These are phyloP conservation scores for Ramphastos sulfuratus DNA, from an alignment of 2,113 vertebrate genomes.

Conservation along the genomic window DNA sequence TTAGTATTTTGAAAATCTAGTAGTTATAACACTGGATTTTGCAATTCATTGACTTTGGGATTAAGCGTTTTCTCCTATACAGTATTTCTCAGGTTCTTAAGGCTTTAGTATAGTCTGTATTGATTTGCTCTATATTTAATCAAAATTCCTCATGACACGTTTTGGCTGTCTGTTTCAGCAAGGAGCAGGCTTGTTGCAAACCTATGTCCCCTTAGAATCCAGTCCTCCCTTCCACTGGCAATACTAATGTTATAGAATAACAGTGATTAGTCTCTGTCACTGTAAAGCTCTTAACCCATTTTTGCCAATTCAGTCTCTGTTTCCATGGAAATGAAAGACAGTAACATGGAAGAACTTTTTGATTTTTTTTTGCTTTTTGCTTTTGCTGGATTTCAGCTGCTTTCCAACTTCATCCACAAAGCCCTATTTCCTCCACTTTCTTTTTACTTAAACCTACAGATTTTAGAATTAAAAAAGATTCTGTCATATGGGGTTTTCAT, in stretches of 20 bases:
- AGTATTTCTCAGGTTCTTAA: conserved; percentile 10
- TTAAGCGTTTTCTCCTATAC: conserved; percentile 13
- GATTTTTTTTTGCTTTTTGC: conserved; percentile 17
- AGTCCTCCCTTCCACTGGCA: conserved; percentile 45
- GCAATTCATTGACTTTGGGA: conserved; percentile 33
- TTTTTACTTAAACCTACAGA: background rate
- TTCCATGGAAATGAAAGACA: conserved; percentile 71
- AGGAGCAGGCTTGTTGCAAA: conserved; percentile 46
- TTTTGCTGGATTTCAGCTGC: conserved; percentile 47
- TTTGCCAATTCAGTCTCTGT: conserved; percentile 73
- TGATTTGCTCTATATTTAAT: conserved; percentile 60
- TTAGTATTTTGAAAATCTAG: conserved; percentile 16
- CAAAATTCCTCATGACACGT: conserved; percentile 56
- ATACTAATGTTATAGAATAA: conserved; percentile 72
- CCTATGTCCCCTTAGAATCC: conserved; percentile 22
- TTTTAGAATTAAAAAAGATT: background rate
- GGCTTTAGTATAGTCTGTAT: conserved; percentile 23
- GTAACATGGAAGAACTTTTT: background rate
- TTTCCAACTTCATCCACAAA: conserved; percentile 9
- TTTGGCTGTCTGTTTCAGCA: conserved; percentile 48
- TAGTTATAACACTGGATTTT: conserved; percentile 15
- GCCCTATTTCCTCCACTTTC: background rate
- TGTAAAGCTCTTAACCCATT: conserved; percentile 70
- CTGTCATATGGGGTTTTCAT: background rate
- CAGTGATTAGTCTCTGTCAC: conserved; percentile 74